phyloP scores from a whole-genome alignment of 2,888 invertebrate genomes.

The Diloba caeruleocephala region DNA sequence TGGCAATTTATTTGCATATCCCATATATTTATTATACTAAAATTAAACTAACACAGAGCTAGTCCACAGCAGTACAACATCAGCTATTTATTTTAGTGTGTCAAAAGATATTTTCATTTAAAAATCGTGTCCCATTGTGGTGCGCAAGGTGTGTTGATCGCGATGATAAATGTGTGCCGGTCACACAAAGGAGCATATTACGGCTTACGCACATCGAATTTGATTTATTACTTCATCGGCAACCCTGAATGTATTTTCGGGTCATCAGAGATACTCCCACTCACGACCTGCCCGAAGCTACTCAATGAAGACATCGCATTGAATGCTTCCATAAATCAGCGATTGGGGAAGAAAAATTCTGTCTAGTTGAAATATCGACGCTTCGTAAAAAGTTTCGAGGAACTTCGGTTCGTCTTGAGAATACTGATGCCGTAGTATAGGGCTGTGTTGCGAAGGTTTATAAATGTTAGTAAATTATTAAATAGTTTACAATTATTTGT shows the following conservation, averaged over 20 bases:
- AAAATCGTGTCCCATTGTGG: conserved; percentile 55
- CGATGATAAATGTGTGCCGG: conserved; percentile 72
- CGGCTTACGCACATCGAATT: conserved; percentile 76
- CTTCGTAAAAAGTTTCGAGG: conserved; percentile 51
- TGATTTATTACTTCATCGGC: conserved; percentile 85
- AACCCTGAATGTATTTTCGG: conserved; percentile 75
- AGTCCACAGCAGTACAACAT: too few species aligned
- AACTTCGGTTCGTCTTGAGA: conserved; percentile 39
- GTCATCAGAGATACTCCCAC: conserved; percentile 79
- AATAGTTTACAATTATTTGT: background rate
- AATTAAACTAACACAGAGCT: too few species aligned
- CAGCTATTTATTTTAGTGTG: background rate
- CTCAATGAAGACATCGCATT: conserved; percentile 83
- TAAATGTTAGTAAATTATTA: background rate
- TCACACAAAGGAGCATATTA: conserved; percentile 74
- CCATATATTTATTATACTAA: too few species aligned
- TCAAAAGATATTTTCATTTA: conserved; percentile 10
- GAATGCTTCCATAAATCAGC: conserved; percentile 82
- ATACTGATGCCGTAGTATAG: conserved; percentile 44
- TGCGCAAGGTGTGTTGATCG: conserved; percentile 63
- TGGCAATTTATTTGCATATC: too few species aligned
- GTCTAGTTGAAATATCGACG: conserved; percentile 75
- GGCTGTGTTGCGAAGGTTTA: conserved; percentile 18
- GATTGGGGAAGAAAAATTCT: conserved; percentile 59
- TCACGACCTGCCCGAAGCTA: conserved; percentile 83